These are phyloP conservation scores for Microcebus murinus DNA, from an alignment of 2,113 vertebrate species.

Conservation along the genomic window DNA sequence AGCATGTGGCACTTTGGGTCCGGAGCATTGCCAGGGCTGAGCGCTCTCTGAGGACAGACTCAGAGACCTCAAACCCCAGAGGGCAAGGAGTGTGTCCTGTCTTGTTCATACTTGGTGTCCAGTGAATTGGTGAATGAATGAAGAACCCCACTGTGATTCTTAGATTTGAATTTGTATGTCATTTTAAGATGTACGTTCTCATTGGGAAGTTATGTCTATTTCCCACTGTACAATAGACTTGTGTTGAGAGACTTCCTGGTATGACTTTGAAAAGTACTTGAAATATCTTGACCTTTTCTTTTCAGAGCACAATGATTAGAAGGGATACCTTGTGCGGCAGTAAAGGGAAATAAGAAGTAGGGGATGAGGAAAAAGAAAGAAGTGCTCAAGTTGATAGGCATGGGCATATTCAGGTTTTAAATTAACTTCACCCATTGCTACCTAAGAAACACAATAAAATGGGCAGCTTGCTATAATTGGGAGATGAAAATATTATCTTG, in stretches of 20 bases:
- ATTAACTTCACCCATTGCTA: slow-evolving; percentile 32
- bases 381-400: neutral
- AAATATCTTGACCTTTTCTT: slow-evolving; percentile 55
- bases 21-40: neutral
- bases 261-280: slow-evolving; percentile 54
- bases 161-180: neutral
- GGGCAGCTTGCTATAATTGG: slow-evolving; percentile 22
- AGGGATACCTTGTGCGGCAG: neutral
- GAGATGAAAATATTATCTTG: slow-evolving; percentile 64
- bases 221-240: neutral
- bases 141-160: neutral
- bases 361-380: neutral
- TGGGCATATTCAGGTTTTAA: slow-evolving; percentile 38
- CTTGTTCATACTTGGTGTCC: neutral
- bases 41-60: neutral
- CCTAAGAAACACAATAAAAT: slow-evolving; percentile 46
- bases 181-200: neutral
- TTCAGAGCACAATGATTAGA: slow-evolving; percentile 34
- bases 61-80: neutral
- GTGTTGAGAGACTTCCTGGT: slow-evolving; percentile 26
- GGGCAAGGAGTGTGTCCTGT: neutral
- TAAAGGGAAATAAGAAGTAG: neutral
- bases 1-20: neutral
- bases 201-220: neutral
- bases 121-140: neutral